Evolutionary conservation across 2,113 vertebrate species (phyloP), one percentile per base, ranked within the genome.

Genomic region (Platichthys flesus): DNA sequence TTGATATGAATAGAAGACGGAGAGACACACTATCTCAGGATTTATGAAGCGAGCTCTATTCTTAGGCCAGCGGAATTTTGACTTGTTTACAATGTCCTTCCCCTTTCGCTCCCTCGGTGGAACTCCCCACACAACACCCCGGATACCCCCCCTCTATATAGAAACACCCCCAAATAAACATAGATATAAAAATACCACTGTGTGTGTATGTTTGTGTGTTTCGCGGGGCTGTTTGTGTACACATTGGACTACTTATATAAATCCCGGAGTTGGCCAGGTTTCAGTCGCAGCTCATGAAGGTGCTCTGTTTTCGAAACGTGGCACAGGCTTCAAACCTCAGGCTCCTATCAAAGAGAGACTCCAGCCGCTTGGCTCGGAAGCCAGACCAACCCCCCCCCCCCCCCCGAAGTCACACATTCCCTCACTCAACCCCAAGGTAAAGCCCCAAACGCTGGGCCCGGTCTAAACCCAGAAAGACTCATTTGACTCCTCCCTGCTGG

Each of bases 81-180:
- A 89, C 85, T 90, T 90, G 90, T 93, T 91, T 91, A 91, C 87
- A 85, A 83, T 79, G 91, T 84, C 67, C 67, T 73, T 76, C 66
- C 55, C 63, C 73, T 76, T 54, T 74, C 42, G 69, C 51, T 61
- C 67, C 54, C 86, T 73, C 76, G 60, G 70, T 76, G 90, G 89
- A 81, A 87, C 85, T 86, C 79, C 76, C 78, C 75, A 72, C 35
- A 71, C 67, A 89, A 85, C 87, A 89, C 89, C 86, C 86, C 78
- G 21, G 85, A 91, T 79, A 91, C 65, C 79, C 88, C 71, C 71
- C 79, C 87, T 89, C 74, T 89, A 89, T 90, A 87, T 87, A 92
- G 89, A 86, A 90, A 78, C 88, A 72, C 73, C 81, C 88, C 82
- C 86, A 84, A 86, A 84, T 88, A 85, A 92, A 93, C 83, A 84